Conservation (phyloP, 2,888 invertebrate genomes). For the Brenthis hecate region DNA sequence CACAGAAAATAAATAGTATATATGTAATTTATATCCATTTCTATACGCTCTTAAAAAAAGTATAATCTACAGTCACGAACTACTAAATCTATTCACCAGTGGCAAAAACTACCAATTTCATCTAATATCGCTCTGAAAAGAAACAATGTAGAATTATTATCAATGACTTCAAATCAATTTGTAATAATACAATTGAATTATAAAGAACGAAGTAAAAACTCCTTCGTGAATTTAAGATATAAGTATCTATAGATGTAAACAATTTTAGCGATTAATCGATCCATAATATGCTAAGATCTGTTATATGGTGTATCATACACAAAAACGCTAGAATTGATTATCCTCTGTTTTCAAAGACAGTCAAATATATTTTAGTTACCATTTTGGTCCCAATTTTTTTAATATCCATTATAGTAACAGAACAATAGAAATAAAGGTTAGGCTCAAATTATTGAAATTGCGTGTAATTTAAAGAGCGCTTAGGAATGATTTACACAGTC, state of each 20-base stretch:
- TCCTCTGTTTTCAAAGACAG: too few relatives aligned
- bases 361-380: not conserved
- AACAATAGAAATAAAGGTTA: constrained; percentile 19
- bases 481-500: constrained; percentile 2
- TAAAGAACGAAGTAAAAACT: not conserved
- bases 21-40: too few relatives aligned
- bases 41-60: too few relatives aligned
- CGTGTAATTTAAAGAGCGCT: constrained; percentile 14
- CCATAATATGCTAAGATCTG: too few relatives aligned
- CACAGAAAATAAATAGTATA: too few relatives aligned
- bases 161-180: constrained; percentile 27
- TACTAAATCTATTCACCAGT: not conserved
- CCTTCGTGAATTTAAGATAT: constrained; percentile 20
- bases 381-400: not conserved
- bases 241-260: not conserved
- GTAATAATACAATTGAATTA: constrained; percentile 32
- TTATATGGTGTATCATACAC: too few relatives aligned
- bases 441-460: constrained; percentile 20
- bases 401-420: not conserved
- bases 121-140: constrained; percentile 19
- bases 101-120: constrained; percentile 18
- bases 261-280: not conserved
- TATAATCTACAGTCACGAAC: too few relatives aligned
- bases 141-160: constrained; percentile 6
- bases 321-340: too few relatives aligned